Conservation (phyloP, 2,888 invertebrate species). For the Xylota sylvarum region DNA sequence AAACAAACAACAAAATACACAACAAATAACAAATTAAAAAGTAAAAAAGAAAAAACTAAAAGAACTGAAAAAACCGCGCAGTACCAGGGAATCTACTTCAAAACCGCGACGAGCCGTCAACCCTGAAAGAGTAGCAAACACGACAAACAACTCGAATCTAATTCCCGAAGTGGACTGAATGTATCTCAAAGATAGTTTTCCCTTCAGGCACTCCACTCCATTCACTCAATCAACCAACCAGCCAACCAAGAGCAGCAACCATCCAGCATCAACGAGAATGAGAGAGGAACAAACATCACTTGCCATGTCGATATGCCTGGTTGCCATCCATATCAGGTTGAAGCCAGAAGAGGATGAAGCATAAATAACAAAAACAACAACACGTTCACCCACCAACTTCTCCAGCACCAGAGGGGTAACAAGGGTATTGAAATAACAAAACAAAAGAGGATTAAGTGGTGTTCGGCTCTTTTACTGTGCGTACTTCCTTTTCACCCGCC, state of each 20-base stretch:
- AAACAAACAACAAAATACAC: constrained; percentile 2
- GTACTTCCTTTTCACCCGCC: constrained; percentile 35
- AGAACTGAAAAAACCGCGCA: constrained; percentile 39
- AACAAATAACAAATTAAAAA: constrained; percentile 14
- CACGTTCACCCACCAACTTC: constrained; percentile 36
- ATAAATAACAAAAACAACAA: constrained; percentile 46
- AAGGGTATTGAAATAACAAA: constrained; percentile 67
- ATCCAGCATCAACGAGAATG: constrained; percentile 48
- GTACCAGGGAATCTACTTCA: constrained; percentile 59
- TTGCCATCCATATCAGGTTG: constrained; percentile 47
- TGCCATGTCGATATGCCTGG: constrained; percentile 68
- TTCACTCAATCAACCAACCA: constrained; percentile 44
- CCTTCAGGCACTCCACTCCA: constrained; percentile 57
- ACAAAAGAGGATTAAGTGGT: constrained; percentile 74
- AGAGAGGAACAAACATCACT: constrained; percentile 70
- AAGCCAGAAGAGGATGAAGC: constrained; percentile 69
- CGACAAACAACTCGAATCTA: constrained; percentile 74
- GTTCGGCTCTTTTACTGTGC: constrained; percentile 56
- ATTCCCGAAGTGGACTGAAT: constrained; percentile 73
- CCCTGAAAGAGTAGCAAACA: constrained; percentile 57
- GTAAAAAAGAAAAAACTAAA: neutral
- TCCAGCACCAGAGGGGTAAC: constrained; percentile 37
- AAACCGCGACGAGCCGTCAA: constrained; percentile 54
- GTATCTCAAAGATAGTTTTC: constrained; percentile 68
- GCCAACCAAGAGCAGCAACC: constrained; percentile 54